Percentiles rank a stretch among this genome's conserved stretches.
Evolutionary conservation across 2,888 invertebrate genomes (phyloP).

Genomic region (Andrena marginata): DNA sequence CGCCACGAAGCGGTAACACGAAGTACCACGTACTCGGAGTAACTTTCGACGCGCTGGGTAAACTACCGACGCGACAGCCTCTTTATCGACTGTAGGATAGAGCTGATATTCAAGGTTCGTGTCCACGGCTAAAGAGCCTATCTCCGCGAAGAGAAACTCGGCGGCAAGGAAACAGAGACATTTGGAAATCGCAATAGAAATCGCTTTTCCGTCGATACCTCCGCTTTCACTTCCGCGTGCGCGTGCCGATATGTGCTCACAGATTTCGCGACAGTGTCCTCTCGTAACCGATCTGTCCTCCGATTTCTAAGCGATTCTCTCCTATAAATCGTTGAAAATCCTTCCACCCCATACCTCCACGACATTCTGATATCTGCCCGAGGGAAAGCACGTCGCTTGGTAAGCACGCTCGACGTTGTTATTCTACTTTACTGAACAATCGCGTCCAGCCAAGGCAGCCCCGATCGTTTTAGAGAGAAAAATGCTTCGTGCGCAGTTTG

Average conservation of each 20-base stretch:
- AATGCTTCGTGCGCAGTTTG: not conserved
- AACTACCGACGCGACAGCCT: not conserved
- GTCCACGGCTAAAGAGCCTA: not conserved
- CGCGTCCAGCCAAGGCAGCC: not conserved
- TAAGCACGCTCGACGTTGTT: not conserved
- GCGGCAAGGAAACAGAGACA: slow-evolving; percentile 1
- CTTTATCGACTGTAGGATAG: not conserved
- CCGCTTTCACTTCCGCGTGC: slow-evolving; percentile 78
- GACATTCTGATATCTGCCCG: not conserved
- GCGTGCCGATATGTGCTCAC: slow-evolving; percentile 51
- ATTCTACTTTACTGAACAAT: not conserved
- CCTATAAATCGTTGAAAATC: not conserved
- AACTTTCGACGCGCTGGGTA: not conserved
- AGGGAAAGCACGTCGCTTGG: not conserved
- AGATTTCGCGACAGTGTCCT: slow-evolving; percentile 35
- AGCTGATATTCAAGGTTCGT: not conserved
- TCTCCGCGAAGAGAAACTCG: slow-evolving; percentile 31
- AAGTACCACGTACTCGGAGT: not conserved
- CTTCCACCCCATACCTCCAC: not conserved
- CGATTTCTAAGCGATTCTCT: not conserved
- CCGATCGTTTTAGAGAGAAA: not conserved
- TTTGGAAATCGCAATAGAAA: slow-evolving; percentile 73
- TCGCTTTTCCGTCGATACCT: slow-evolving; percentile 70
- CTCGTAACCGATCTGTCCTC: slow-evolving; percentile 12
- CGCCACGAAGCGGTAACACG: not conserved